These are phyloP conservation scores for Melieria omissa DNA, from an alignment of 2,888 invertebrate genomes.

Conservation along the genomic window DNA sequence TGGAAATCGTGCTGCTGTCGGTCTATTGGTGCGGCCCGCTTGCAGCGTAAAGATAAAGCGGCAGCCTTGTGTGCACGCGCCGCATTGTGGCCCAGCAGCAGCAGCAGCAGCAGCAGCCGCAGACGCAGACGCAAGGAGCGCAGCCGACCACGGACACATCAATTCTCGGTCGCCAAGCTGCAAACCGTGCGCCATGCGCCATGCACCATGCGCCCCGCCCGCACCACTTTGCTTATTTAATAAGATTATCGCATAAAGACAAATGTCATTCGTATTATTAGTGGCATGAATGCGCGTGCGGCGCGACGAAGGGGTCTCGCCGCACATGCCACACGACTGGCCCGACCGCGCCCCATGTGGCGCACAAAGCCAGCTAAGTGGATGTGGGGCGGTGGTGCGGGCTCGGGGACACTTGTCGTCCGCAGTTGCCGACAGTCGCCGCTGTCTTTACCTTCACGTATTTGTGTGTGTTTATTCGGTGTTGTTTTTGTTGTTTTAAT, in stretches of 20 bases:
- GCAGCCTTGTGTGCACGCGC: not conserved
- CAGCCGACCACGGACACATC: no score
- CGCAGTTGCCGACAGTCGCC: no score
- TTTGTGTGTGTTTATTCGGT: not conserved
- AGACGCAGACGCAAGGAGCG: no score
- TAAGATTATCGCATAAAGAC: slow-evolving; percentile 64
- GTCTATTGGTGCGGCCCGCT: slow-evolving; percentile 22
- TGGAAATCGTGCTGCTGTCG: not conserved
- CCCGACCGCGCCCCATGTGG: not conserved
- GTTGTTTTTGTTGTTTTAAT: not conserved
- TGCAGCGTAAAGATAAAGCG: slow-evolving; percentile 23
- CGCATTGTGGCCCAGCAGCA: no score
- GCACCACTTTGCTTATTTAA: slow-evolving; percentile 53
- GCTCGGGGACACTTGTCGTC: no score
- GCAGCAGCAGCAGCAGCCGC: no score
- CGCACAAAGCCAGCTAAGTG: not conserved
- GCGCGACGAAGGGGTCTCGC: not conserved
- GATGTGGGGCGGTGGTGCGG: not conserved
- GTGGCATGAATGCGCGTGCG: slow-evolving; percentile 22
- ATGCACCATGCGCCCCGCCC: not conserved
- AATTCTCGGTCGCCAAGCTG: no score
- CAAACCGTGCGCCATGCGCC: no score
- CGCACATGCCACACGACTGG: no score
- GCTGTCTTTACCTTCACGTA: no score
- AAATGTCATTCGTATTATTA: slow-evolving; percentile 62